Conservation (phyloP, 2,113 vertebrate species). For the Anhinga anhinga region DNA sequence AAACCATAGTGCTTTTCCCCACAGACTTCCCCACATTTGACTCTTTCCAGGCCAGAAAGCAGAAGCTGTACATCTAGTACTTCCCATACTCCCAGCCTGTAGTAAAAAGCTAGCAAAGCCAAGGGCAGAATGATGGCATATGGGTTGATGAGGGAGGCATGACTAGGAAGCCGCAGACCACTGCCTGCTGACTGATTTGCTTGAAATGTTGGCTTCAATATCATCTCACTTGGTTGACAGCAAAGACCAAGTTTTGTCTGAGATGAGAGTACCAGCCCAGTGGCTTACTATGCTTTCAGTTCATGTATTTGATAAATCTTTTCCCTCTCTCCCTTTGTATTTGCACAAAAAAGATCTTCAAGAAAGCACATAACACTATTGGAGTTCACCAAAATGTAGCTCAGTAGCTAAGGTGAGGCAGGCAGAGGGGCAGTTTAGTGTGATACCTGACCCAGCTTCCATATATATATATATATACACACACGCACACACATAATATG, state of each 20-base stretch:
- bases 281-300: background rate
- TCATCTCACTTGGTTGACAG: background rate
- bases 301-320: background rate
- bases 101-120: background rate
- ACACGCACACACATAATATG: background rate
- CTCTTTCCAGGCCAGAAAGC: background rate
- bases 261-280: background rate
- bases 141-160: background rate
- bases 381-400: background rate
- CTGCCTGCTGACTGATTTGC: background rate
- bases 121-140: background rate
- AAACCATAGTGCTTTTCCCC: background rate
- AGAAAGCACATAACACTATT: fast-evolving
- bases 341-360: background rate
- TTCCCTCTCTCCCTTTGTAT: background rate
- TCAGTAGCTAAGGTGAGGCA: background rate
- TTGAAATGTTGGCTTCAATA: background rate
- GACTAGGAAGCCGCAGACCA: background rate
- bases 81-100: background rate
- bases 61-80: background rate
- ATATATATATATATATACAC: fast-evolving
- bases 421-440: background rate
- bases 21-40: background rate
- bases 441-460: background rate
- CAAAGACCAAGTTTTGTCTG: background rate